phyloP scores from a whole-genome alignment of 2,888 invertebrate genomes.

The Acanthococcus lagerstroemiae region DNA sequence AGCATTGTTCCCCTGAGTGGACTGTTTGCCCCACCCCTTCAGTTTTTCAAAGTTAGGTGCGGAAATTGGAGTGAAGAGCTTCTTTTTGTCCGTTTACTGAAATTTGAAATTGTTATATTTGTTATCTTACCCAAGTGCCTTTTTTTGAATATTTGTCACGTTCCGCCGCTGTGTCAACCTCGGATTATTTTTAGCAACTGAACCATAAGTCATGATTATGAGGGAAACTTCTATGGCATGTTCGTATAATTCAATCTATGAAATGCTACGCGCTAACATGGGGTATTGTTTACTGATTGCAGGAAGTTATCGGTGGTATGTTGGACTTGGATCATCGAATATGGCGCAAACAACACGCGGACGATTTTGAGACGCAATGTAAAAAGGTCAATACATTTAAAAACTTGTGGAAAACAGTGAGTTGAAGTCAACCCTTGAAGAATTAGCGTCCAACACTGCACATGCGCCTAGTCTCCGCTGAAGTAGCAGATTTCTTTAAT shows the following conservation, averaged over 20 bases:
- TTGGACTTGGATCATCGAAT: constrained; percentile 71
- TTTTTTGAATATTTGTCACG: background rate
- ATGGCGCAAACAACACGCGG: constrained; percentile 74
- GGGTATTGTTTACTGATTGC: too few species aligned
- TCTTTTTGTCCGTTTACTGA: too few species aligned
- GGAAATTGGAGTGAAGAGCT: too few species aligned
- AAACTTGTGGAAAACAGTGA: constrained; percentile 52
- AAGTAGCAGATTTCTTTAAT: background rate
- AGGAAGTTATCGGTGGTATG: constrained; percentile 93
- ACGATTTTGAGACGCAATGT: constrained; percentile 63
- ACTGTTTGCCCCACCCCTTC: too few species aligned
- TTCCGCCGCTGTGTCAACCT: background rate
- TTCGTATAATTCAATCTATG: background rate
- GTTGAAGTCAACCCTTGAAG: background rate
- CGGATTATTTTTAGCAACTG: background rate
- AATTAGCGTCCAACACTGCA: too few species aligned
- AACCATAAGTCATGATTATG: too few species aligned
- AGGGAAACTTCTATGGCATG: background rate
- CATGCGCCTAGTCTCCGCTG: too few species aligned
- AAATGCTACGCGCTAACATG: too few species aligned
- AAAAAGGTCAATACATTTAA: constrained; percentile 64
- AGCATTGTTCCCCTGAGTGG: too few species aligned
- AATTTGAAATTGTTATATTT: too few species aligned
- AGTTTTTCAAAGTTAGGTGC: too few species aligned
- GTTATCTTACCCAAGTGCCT: too few species aligned